phyloP scores from a whole-genome alignment of 2,113 vertebrate genomes.

The Eudyptes chrysolophus region DNA sequence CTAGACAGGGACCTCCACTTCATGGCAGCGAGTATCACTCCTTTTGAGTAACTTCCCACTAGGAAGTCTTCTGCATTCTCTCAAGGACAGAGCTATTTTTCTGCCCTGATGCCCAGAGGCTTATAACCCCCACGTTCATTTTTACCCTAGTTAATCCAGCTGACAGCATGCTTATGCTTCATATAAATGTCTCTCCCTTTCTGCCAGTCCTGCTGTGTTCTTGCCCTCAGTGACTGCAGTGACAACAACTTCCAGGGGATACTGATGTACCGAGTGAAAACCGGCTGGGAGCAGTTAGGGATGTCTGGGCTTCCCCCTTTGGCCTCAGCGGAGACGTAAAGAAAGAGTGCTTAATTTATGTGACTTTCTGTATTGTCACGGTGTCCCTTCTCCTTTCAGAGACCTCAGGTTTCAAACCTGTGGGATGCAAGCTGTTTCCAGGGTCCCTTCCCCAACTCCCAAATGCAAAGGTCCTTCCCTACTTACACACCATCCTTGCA shows the following conservation, averaged over 20 bases:
- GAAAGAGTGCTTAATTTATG: neutral
- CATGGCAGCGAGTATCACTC: neutral
- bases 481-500: neutral
- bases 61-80: conserved; percentile 16
- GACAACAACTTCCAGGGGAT: neutral
- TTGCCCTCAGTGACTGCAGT: neutral
- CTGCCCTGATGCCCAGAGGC: neutral
- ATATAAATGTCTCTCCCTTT: neutral
- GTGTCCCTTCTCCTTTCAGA: neutral
- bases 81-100: conserved; percentile 8
- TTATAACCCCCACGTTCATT: neutral
- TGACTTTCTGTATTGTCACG: neutral
- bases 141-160: neutral
- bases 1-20: neutral
- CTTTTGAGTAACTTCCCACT: neutral
- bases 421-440: neutral
- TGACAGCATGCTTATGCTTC: neutral
- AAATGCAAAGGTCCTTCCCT: neutral
- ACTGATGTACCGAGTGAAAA: neutral
- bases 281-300: rapidly evolving
- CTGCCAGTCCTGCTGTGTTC: neutral
- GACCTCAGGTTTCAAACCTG: neutral
- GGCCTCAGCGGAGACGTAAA: neutral
- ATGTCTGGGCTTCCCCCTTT: neutral
- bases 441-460: neutral